Base-by-base conservation (phyloP, 2,888 invertebrate species). In the Dascillus cervinus region DNA sequence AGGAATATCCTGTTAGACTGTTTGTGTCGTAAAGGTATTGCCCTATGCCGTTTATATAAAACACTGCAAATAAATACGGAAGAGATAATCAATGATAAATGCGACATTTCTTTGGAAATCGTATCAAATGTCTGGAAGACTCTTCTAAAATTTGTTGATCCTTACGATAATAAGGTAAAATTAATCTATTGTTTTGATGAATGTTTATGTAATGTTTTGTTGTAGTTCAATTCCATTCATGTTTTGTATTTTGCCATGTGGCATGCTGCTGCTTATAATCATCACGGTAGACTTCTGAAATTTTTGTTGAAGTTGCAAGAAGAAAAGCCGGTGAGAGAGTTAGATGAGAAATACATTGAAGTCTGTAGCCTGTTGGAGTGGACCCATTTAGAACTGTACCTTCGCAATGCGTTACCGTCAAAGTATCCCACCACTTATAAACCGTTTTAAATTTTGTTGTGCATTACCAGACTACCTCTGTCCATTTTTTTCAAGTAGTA, bases 281-380 rank as follows among this genome's bases (percentile, higher is more conserved):
- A 91, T 31, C 85, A 82, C 66, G 95, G 90, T 0, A 77, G 88
- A 39, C 81, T 84, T 42, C 62, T 85, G 42, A 89, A 88, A 60
- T 72, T 84, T 40, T 66, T 91, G 11, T 59, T 67, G 39, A 84
- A 83, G 63, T 70, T 84, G 41, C 75, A 77, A 39, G 96, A 96
- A 47, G 92, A 95, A 20, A 82, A 86, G 46, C 75, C 82, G 2
- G 70, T 72, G 15, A 75, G 73, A 28, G 90, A 90, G 22, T 65
- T 78, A 2, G 86, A 87, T 32, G 77, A 77, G 37, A 73, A 77
- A 19, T 69, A 77, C 13, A 66, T 75, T 1, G 75, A 82, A 62
- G 69, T 79, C 5, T 79, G 77, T 59, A 60, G 59, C 10, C 65
- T 72, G 32, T 66, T 86, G n/a, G 77, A 77, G 32, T 90, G 89